Percentiles rank a stretch among this genome's conserved stretches.
Conservation (phyloP, 2,797 vertebrate genomes). For the Rachycentron canadum region DNA sequence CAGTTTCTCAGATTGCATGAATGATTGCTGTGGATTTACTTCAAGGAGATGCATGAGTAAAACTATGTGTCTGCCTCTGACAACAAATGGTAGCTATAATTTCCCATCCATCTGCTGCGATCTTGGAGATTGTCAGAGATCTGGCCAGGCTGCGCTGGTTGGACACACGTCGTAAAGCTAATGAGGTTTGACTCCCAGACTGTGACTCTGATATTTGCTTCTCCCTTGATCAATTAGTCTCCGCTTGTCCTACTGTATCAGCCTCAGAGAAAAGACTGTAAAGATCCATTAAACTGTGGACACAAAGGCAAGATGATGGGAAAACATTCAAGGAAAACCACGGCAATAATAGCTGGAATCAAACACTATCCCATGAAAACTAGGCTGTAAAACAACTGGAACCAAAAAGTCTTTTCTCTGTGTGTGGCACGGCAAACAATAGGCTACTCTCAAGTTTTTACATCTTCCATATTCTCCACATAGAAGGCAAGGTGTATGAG, state of each 20-base stretch:
- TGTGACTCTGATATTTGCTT: slow-evolving; percentile 68
- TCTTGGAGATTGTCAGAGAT: slow-evolving; percentile 74
- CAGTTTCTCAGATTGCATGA: slow-evolving; percentile 34
- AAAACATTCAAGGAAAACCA: slow-evolving; percentile 55
- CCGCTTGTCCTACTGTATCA: slow-evolving; percentile 52
- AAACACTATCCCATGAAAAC: slow-evolving; percentile 37
- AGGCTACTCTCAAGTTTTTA: slow-evolving; percentile 12
- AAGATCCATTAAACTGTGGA: slow-evolving; percentile 42
- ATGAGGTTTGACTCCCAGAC: slow-evolving; percentile 64
- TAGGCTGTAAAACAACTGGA: slow-evolving; percentile 37
- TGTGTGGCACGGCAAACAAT: slow-evolving; percentile 59
- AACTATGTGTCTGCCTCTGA: slow-evolving; percentile 17
- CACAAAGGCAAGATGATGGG: slow-evolving; percentile 53
- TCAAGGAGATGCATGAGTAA: slow-evolving; percentile 29
- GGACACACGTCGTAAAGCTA: slow-evolving; percentile 80
- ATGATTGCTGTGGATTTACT: slow-evolving; percentile 39
- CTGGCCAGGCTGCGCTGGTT: slow-evolving; percentile 64
- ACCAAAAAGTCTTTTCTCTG: slow-evolving; percentile 24
- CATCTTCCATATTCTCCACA: slow-evolving; percentile 15
- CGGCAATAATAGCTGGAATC: slow-evolving; percentile 50
- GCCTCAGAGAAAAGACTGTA: slow-evolving; percentile 27
- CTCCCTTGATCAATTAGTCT: slow-evolving; percentile 70
- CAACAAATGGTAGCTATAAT: slow-evolving; percentile 46
- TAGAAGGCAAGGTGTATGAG: slow-evolving; percentile 37
- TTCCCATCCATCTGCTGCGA: slow-evolving; percentile 60